Percentiles rank a stretch among this genome's conserved stretches.
These are phyloP conservation scores for Falcunculus frontatus DNA, from an alignment of 2,113 vertebrate genomes.

Conservation along the genomic window DNA sequence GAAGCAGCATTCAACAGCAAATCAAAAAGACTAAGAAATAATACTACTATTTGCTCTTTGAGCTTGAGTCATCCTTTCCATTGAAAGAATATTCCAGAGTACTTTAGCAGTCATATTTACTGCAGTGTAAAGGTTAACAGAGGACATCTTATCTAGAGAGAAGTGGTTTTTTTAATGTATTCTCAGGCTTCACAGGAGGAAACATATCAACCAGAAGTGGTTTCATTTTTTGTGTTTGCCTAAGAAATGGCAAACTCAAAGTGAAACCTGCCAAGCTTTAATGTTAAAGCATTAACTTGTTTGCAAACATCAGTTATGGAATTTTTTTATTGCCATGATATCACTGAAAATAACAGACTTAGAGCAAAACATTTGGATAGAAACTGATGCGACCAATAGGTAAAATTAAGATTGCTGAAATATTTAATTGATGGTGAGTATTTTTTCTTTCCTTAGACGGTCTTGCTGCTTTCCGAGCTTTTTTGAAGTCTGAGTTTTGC, in stretches of 20 bases:
- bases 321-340: not conserved
- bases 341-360: not conserved
- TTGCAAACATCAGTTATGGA: not conserved
- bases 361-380: not conserved
- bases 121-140: constrained; percentile 25
- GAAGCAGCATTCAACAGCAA: not conserved
- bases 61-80: constrained; percentile 53
- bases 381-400: not conserved
- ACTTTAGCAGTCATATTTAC: constrained; percentile 17
- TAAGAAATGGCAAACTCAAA: not conserved
- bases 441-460: constrained; percentile 17
- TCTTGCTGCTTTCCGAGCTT: constrained; percentile 78
- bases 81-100: not conserved
- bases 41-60: not conserved
- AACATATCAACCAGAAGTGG: not conserved
- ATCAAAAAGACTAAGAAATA: not conserved
- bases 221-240: not conserved
- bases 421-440: not conserved
- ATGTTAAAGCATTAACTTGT: not conserved
- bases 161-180: not conserved
- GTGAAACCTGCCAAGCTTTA: not conserved
- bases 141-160: not conserved
- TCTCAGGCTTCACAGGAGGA: not conserved
- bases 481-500: constrained; percentile 89
- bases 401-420: not conserved